Evolutionary conservation across 2,888 invertebrate genomes (phyloP), one percentile per base, ranked within the genome.

Genomic region (Theretra japonica): DNA sequence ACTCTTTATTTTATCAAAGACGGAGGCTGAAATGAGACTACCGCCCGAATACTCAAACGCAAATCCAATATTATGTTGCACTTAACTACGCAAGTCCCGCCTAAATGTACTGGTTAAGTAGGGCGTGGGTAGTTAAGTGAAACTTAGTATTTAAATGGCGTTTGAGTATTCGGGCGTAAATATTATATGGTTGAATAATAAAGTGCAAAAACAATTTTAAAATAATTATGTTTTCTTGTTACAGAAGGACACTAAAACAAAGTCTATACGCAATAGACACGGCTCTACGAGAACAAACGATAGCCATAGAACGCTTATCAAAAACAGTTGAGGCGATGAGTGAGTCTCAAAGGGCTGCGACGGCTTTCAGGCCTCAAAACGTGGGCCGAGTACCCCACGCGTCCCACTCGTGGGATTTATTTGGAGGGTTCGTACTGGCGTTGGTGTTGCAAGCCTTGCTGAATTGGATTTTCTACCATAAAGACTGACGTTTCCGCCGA

Each of bases 241-340:
- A 11, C 89, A 88, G 90, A n/a, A 90, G 88, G 1, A 95, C 95
- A 4, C 76, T 96, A 23, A 90, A 95, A 28, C 87, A 93, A 50
- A 90, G 93, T 0, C 85, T 96, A 0, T 87, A 88, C 23, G 90
- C 94, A 30, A 90, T 96, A 11, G 95, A 95, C 78, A 77, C 87
- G 0, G 86, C 94, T 0, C 80, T 96, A 3, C 89, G 95, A n/a
- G 94, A 95, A 0, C 95, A 96, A 73, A 88, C 94, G 0, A 71
- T 85, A 3, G 95, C 95, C 17, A 86, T 96, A 48, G 92, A 93
- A 21, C 77, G 90, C 0, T 78, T 94, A 0, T 79, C 88, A 0
- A 88, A 80, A 28, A 86, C 84, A 0, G 88, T 94, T 0, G 91
- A 92, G 2, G 65, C 78, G 0, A 74, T 94, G 0, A 77, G 76